phyloP scores from a whole-genome alignment of 2,888 invertebrate genomes.

The Phorcus lineatus region DNA sequence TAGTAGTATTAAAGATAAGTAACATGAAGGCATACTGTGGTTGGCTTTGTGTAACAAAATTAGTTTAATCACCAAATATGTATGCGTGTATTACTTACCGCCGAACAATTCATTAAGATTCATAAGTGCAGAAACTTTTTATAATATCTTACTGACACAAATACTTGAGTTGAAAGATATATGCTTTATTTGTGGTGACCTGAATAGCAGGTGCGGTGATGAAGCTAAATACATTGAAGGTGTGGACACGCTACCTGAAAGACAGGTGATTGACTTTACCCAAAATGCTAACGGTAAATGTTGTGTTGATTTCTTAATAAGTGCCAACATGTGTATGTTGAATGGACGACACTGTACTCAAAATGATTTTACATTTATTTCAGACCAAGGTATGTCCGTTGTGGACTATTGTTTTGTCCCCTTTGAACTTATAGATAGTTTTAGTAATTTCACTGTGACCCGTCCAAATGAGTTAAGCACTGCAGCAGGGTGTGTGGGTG shows the following conservation, averaged over 20 bases:
- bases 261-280: neutral
- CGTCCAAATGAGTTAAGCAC: neutral
- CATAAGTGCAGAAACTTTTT: neutral
- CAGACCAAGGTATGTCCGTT: neutral
- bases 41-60: neutral
- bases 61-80: neutral
- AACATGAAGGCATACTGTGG: neutral
- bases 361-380: neutral
- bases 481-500: neutral
- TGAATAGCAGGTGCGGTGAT: neutral
- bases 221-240: neutral
- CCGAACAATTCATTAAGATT: constrained; percentile 2
- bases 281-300: neutral
- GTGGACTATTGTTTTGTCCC: constrained; percentile 6
- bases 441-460: neutral
- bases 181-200: neutral
- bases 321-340: neutral
- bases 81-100: neutral
- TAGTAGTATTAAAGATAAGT: neutral
- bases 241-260: neutral
- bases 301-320: neutral
- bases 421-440: neutral
- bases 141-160: neutral
- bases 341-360: neutral
- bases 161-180: neutral